Evolutionary conservation across 2,888 invertebrate genomes (phyloP).

Genomic region (Nasonia oneida): DNA sequence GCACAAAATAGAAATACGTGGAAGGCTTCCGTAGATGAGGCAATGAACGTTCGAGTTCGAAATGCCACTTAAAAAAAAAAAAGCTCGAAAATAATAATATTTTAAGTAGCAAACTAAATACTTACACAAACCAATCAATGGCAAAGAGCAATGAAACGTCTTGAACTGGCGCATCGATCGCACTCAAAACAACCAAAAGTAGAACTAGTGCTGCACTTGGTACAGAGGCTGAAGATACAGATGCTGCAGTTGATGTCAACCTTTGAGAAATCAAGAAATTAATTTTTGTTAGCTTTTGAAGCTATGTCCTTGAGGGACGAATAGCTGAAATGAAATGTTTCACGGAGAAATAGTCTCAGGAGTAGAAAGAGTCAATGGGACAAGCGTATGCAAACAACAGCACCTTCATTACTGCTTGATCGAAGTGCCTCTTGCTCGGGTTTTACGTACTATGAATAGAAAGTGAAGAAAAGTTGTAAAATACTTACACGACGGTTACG

Average conservation of each 20-base stretch:
- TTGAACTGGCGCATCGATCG: conserved; percentile 90
- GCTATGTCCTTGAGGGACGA: too few species aligned
- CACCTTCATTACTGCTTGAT: too few species aligned
- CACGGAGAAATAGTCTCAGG: too few species aligned
- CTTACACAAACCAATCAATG: conserved; percentile 95
- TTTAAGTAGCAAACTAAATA: conserved; percentile 67
- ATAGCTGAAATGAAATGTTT: too few species aligned
- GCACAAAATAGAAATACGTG: too few species aligned
- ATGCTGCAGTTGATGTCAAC: conserved; percentile 90
- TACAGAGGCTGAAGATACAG: conserved; percentile 93
- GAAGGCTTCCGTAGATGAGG: too few species aligned
- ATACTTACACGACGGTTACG: conserved; percentile 90
- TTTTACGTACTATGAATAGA: too few species aligned
- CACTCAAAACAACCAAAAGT: conserved; percentile 89
- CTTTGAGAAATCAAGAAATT: conserved; percentile 76
- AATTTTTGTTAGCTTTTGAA: not conserved
- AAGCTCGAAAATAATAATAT: not conserved
- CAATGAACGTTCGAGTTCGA: too few species aligned
- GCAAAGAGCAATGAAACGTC: conserved; percentile 92
- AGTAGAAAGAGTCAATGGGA: too few species aligned
- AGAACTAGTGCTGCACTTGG: conserved; percentile 92
- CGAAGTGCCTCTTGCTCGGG: too few species aligned
- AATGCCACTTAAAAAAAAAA: too few species aligned
- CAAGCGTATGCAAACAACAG: too few species aligned
- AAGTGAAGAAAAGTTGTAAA: not conserved